Evolutionary conservation across 2,797 vertebrate species (phyloP).

Genomic region (Acipenser transmontanus): DNA sequence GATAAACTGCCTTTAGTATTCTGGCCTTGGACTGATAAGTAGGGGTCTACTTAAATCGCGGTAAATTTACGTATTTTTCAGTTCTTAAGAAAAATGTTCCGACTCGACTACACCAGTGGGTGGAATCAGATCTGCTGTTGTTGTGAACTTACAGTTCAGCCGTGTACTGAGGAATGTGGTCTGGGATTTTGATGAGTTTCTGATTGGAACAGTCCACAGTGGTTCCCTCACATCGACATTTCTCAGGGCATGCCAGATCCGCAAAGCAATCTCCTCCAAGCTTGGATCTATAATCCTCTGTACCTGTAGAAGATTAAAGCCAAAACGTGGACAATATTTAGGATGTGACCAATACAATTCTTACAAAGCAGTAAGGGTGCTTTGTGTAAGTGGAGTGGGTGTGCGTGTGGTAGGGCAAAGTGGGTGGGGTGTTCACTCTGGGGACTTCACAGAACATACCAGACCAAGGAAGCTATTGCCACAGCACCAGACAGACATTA

Average conservation of each 20-base stretch:
- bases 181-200: slow-evolving; percentile 89
- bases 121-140: not conserved
- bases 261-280: slow-evolving; percentile 94
- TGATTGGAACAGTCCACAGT: slow-evolving; percentile 97
- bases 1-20: too few relatives aligned
- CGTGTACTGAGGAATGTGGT: slow-evolving; percentile 92
- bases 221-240: slow-evolving; percentile 93
- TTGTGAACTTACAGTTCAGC: slow-evolving; percentile 84
- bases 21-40: too few relatives aligned
- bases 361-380: too few relatives aligned
- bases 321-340: slow-evolving; percentile 15
- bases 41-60: too few relatives aligned
- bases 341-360: too few relatives aligned
- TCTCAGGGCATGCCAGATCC: slow-evolving; percentile 91
- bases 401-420: not conserved
- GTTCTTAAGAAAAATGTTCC: too few relatives aligned
- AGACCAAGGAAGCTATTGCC: slow-evolving; percentile 29
- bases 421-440: slow-evolving; percentile 12
- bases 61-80: too few relatives aligned
- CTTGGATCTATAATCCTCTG: slow-evolving; percentile 94
- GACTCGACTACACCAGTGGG: too few relatives aligned
- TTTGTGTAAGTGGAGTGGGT: not conserved
- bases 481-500: slow-evolving; percentile 17
- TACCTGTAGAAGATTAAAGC: slow-evolving; percentile 68
- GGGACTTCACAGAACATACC: slow-evolving; percentile 7